Evolutionary conservation across 1,140 invertebrate species (phyloP).

Genomic region (Listronotus bonariensis): DNA sequence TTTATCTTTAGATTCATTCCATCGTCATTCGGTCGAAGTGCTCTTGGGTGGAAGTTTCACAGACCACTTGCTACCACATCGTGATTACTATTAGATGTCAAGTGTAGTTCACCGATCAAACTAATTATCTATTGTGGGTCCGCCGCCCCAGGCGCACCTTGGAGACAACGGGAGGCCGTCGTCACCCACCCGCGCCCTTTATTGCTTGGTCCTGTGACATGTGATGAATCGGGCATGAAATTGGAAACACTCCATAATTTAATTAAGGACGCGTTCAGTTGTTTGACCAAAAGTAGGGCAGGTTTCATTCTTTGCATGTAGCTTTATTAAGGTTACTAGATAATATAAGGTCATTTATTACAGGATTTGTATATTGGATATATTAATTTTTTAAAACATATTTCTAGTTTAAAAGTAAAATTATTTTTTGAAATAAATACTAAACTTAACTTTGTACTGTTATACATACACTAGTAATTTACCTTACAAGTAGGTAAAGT

Average conservation of each 20-base stretch:
- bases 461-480: too few species aligned
- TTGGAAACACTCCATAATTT: conserved; percentile 39
- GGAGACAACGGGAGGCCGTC: conserved; percentile 23
- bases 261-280: conserved; percentile 26
- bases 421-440: too few species aligned
- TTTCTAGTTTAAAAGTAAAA: too few species aligned
- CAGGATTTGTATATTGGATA: too few species aligned
- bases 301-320: too few species aligned
- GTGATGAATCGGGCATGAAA: conserved; percentile 41
- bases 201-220: conserved; percentile 29
- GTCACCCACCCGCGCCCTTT: conserved; percentile 6
- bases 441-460: too few species aligned
- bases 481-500: too few species aligned
- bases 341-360: too few species aligned
- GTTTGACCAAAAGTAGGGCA: conserved; percentile 34
- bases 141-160: conserved; percentile 33
- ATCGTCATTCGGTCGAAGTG: conserved; percentile 2
- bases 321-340: too few species aligned
- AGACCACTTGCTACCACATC: conserved; percentile 33
- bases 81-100: conserved; percentile 39
- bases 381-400: too few species aligned
- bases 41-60: conserved; percentile 22
- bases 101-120: conserved; percentile 40
- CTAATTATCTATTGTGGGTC: conserved; percentile 40
- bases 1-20: too few species aligned